A percentile compares a stretch with the other conserved stretches of the same genome.
Conservation (phyloP, 2,797 vertebrate species). For the Sebastes alutus region DNA sequence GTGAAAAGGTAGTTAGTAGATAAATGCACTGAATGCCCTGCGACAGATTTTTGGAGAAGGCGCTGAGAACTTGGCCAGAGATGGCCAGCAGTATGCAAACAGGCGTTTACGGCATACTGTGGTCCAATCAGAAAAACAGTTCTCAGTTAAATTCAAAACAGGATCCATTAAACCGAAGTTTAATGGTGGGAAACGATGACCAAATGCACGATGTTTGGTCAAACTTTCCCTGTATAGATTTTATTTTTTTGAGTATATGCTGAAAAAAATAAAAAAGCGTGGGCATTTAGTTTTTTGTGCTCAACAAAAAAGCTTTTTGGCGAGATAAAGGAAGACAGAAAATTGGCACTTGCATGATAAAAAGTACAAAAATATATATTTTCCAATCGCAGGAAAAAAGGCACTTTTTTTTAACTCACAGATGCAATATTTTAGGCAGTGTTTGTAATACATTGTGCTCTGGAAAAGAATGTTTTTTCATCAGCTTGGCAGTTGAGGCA, state of each 20-base stretch:
- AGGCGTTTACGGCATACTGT: conserved; percentile 33
- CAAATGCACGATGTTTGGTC: conserved; percentile 39
- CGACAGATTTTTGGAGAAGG: conserved; percentile 40
- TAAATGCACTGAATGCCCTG: conserved; percentile 69
- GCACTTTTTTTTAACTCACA: conserved; percentile 57
- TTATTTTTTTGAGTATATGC: conserved; percentile 11
- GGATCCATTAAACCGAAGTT: conserved; percentile 44
- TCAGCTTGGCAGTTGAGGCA: not conserved
- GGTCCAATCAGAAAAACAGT: conserved; percentile 49
- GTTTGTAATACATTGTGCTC: conserved; percentile 57
- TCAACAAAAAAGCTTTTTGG: conserved; percentile 42
- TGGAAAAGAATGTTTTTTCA: conserved; percentile 32
- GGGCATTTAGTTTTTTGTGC: conserved; percentile 43
- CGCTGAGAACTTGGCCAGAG: conserved; percentile 43
- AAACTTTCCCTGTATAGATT: conserved; percentile 38
- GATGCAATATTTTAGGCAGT: conserved; percentile 48
- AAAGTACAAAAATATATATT: conserved; percentile 67
- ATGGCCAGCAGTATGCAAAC: conserved; percentile 41
- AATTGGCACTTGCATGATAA: conserved; percentile 63
- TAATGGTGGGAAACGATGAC: conserved; percentile 48
- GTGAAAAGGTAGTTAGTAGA: conserved; percentile 70
- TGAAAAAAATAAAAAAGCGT: conserved; percentile 5
- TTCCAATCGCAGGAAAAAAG: conserved; percentile 57
- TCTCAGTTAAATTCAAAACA: conserved; percentile 41
- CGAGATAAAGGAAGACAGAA: conserved; percentile 50